Conservation (phyloP, 1,140 invertebrate genomes). For the Pseudachorutes palmiensis region DNA sequence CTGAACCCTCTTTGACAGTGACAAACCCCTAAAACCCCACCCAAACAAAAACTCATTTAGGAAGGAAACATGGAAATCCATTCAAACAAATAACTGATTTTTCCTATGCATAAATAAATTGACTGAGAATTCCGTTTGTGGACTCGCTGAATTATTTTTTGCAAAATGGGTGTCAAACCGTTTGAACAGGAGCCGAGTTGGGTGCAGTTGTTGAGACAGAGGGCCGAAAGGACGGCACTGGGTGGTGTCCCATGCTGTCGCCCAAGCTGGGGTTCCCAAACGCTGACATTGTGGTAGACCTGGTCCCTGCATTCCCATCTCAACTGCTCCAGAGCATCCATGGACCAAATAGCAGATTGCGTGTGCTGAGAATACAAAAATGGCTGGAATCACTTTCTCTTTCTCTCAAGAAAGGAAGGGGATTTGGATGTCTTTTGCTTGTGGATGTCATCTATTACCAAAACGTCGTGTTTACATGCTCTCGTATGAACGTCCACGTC, state of each 20-base stretch:
- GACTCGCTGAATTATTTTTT: not conserved
- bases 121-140: too few relatives aligned
- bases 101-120: too few relatives aligned
- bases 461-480: conserved; percentile 27
- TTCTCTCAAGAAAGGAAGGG: not conserved
- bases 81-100: not conserved
- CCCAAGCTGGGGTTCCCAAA: conserved; percentile 38
- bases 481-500: conserved; percentile 33
- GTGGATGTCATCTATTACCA: conserved; percentile 19
- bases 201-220: conserved; percentile 36
- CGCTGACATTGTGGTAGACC: conserved; percentile 36
- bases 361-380: conserved; percentile 26
- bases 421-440: not conserved
- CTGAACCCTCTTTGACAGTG: conserved; percentile 26
- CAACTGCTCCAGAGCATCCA: conserved; percentile 34
- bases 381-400: conserved; percentile 3
- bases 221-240: conserved; percentile 28
- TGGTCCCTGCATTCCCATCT: conserved; percentile 36
- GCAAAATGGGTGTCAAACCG: conserved; percentile 19
- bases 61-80: not conserved
- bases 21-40: conserved; percentile 24
- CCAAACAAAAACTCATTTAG: not conserved
- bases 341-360: conserved; percentile 27
- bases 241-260: conserved; percentile 37
- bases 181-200: conserved; percentile 27